phyloP scores from a whole-genome alignment of 1,140 invertebrate genomes.

The Tetramorium parvispinum region DNA sequence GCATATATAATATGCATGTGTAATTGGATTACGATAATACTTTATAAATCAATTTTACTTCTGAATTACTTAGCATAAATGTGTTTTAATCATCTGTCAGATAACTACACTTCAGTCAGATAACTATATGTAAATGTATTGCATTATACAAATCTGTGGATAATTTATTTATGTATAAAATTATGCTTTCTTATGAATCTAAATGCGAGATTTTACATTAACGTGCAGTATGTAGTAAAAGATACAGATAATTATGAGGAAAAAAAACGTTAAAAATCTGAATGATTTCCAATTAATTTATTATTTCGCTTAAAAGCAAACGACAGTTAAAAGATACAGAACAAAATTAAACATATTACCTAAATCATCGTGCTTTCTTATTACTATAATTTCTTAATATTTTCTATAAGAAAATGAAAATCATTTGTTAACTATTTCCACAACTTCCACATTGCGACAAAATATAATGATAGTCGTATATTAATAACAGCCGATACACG shows the following conservation, averaged over 20 bases:
- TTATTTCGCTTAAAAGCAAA: not conserved
- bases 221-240: not conserved
- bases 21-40: conserved; percentile 31
- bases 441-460: not conserved
- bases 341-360: not conserved
- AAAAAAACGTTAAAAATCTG: not conserved
- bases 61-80: conserved; percentile 22
- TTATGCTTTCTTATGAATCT: conserved; percentile 3
- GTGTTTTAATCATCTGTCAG: conserved; percentile 28
- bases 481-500: conserved; percentile 60
- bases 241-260: not conserved
- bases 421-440: not conserved
- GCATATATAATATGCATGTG: conserved; percentile 32
- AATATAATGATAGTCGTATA: not conserved
- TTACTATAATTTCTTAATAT: not conserved
- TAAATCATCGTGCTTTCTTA: not conserved
- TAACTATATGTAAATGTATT: conserved; percentile 35
- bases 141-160: not conserved
- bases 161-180: conserved; percentile 17
- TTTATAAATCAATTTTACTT: conserved; percentile 32
- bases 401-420: not conserved
- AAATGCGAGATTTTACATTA: conserved; percentile 11
- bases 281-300: not conserved
- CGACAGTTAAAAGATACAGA: not conserved
- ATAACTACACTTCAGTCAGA: conserved; percentile 18